Base-by-base conservation (phyloP, 2,797 vertebrate genomes). In the Echiichthys vipera region DNA sequence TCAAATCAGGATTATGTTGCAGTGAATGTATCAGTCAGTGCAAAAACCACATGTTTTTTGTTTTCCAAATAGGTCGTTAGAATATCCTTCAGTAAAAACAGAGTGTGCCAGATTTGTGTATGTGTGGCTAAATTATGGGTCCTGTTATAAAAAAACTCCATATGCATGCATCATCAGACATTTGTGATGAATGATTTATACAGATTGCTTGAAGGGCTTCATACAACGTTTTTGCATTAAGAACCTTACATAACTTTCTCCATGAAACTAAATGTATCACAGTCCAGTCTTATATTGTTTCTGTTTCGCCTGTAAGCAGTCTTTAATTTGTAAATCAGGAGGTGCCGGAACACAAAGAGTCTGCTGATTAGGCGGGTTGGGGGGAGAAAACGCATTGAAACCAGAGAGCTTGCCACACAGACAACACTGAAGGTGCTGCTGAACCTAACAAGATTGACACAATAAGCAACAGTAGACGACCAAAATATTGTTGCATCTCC, bases 1-100 rank as follows among this genome's bases (percentile, higher is more conserved):
- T 84, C 74, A 79, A 81, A 84, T 76, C 57, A 43, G 70, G 80
- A 73, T 82, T 71, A 50, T 37, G 37, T 49, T 63, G 57, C 46
- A 65, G 63, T 27, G 47, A 77, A 67, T 61, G 14, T 76, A 71
- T 79, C 32, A 53, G 58, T 68, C 54, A 56, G 58, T 65, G 58
- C 40, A 59, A 13, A 75, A 77, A 77, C 11, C 36, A 45, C 18
- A 29, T 61, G n/a, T n/a, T n/a, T 68, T 74, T 53, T 53, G 42
- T 58, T 78, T 59, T 59, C 30, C 18, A 46, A 55, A 68, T 61
- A 63, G 3, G 43, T 20, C 9, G 67, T 58, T 42, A 50, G 24
- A 61, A 63, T 20, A 55, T 65, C 43, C 10, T 49, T 5, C 24
- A 9, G 42, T 29, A 32, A 58, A 64, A 64, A 34, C 25, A 15